Base-by-base conservation (phyloP, 92 coral and sea anemone species). In the Porites cylindrica region DNA sequence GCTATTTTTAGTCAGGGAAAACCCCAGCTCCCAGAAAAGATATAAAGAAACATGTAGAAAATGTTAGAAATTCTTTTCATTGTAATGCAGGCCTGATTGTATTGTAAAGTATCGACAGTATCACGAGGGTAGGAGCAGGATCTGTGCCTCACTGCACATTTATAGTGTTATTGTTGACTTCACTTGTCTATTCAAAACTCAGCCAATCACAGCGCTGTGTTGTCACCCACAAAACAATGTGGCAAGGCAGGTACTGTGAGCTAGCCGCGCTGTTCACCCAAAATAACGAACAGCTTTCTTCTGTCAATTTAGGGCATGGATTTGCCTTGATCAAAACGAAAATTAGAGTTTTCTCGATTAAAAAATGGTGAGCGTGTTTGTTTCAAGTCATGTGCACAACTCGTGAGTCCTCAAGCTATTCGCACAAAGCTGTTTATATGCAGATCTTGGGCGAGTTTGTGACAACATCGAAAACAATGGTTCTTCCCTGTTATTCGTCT, bases 401-500 rank as follows among this genome's bases (percentile, higher is more conserved):
- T 29, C 83, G 77, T 85, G 83, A 66, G 60, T 32, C 18, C 38
- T 32, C 18, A 8, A 8, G 47, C 16, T 56, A 10, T 66, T 76
- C 11, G 52, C 67, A 1, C 14, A 51, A 38, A 21, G 61, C 11
- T 2, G 9, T 67, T 7, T 29, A 53, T 66, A 69, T 67, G 21
- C 58, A n/a, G 72, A 58, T 26, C 54, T 66, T 63, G 65, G 51
- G 73, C 52, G 75, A 23, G 47, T 67, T 50, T 76, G 14, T 60
- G 58, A 60, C 47, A 62, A n/a, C 67, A 38, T 38, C 47, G 47
- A 19, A 17, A 82, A 74, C 87, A 83, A 83, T 73, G 20, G 43
- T 19, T 19, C 87, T 74, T n/a, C 80, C 66, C 80, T 67, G 85
- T 67, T 61, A 61, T 73, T 74, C 80, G 59, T 53, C 58, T 7